A percentile compares a stretch with the other conserved stretches of the same genome.
phyloP scores from a whole-genome alignment of 2,797 vertebrate species.

The Australoheros facetus region DNA sequence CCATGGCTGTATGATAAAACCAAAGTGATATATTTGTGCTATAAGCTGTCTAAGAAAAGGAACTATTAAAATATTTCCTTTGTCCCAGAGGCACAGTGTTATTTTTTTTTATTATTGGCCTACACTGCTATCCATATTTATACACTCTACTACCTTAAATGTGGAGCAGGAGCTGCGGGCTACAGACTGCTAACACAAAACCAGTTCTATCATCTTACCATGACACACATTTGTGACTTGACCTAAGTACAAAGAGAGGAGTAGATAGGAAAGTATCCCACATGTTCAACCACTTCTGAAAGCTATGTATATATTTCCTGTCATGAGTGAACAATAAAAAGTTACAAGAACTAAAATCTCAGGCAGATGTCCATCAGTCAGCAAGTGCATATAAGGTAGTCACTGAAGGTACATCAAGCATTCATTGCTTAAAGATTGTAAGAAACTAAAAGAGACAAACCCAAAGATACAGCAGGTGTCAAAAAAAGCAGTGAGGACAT shows the following conservation, averaged over 20 bases:
- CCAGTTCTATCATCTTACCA: constrained; percentile 48
- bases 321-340: no score
- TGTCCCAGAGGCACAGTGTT: constrained; percentile 50
- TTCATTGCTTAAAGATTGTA: background rate
- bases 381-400: background rate
- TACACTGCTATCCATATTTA: constrained; percentile 63
- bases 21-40: constrained; percentile 23
- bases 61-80: constrained; percentile 49
- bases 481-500: background rate
- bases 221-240: constrained; percentile 43
- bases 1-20: background rate
- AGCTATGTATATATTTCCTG: no score
- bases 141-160: constrained; percentile 50
- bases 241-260: constrained; percentile 2
- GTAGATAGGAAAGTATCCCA: background rate
- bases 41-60: constrained; percentile 42
- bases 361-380: no score
- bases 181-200: constrained; percentile 43
- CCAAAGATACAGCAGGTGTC: background rate
- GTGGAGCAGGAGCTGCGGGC: constrained; percentile 60
- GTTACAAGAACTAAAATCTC: no score
- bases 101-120: constrained; percentile 66
- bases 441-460: background rate
- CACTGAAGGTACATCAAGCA: background rate
- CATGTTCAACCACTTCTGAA: background rate